Evolutionary conservation across 1,140 invertebrate species (phyloP).

Genomic region (Oppia nitens): DNA sequence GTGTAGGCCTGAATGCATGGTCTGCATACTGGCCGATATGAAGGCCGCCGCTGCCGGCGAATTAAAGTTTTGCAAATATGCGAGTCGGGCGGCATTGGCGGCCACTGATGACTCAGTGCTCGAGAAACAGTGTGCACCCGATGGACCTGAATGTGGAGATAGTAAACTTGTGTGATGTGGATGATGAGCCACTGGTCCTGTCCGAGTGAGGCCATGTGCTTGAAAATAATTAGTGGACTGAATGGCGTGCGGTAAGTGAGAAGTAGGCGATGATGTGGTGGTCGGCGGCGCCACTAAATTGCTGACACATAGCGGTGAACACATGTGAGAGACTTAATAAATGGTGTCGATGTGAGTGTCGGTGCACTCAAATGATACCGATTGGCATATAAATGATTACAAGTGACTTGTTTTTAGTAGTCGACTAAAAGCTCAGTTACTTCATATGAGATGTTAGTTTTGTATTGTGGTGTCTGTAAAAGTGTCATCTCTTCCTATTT

Average conservation of each 20-base stretch:
- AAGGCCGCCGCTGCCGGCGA: conserved; percentile 14
- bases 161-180: neutral
- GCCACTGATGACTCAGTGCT: neutral
- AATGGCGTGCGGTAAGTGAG: neutral
- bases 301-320: conserved; percentile 8
- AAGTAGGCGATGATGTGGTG: neutral
- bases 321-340: neutral
- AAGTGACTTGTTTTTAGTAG: too few species aligned
- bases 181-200: neutral
- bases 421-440: too few species aligned
- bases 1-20: conserved; percentile 10
- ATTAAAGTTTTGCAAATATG: conserved; percentile 16
- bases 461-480: too few species aligned
- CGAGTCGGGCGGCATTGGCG: conserved; percentile 2
- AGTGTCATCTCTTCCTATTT: neutral
- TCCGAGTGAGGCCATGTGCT: neutral
- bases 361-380: too few species aligned
- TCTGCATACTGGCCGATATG: conserved; percentile 9
- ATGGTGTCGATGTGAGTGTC: neutral
- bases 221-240: neutral
- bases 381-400: too few species aligned
- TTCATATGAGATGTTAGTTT: too few species aligned
- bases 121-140: neutral
- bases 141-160: neutral
- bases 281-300: conserved; percentile 6